Evolutionary conservation across 2,888 invertebrate species (phyloP), one percentile per base, ranked within the genome.

Genomic region (Anodontia alba): DNA sequence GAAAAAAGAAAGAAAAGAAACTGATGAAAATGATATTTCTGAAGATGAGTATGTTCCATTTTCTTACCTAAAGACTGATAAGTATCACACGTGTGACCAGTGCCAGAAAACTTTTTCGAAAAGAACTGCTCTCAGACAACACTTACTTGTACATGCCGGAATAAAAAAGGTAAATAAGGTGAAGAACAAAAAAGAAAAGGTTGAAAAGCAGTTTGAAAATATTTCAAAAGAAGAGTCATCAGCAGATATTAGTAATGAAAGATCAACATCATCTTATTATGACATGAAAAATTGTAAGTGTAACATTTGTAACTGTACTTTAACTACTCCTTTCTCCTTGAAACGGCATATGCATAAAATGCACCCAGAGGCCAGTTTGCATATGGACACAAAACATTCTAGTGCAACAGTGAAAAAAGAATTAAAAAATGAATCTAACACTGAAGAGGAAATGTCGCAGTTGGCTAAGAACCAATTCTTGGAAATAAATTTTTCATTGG

Each of bases 401-500:
- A 20, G 15, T 1, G 12, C 10, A 33, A 62, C 5, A 20, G 62
- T 17, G 20, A 62, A 33, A 62, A 10, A 15, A 20, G 33, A 62
- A 5, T 1, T 29, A 10, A 23, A 31, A 33, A 33, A 12, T 17
- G 62, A 62, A 33, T 17, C 33, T 1, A 62, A 62, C 17, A 62
- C 62, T 17, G 62, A 62, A 33, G 62, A 62, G 29, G 62, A 62
- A 62, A 7, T 62, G 15, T 29, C 31, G 33, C 33, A 62, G 62
- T 33, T 62, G 33, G 62, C 62, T 29, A 62, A 62, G n/a, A 62
- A 62, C 29, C 31, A 62, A 10, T 62, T 62, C 62, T 23, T 62
- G 20, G 33, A 62, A 20, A 62, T 62, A 33, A 62, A 62, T 20
- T 62, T 62, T 62, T 20, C 62, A 17, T 20, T 62, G 17, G 62